Conservation (phyloP, 2,113 vertebrate species). For the Stercorarius parasiticus region DNA sequence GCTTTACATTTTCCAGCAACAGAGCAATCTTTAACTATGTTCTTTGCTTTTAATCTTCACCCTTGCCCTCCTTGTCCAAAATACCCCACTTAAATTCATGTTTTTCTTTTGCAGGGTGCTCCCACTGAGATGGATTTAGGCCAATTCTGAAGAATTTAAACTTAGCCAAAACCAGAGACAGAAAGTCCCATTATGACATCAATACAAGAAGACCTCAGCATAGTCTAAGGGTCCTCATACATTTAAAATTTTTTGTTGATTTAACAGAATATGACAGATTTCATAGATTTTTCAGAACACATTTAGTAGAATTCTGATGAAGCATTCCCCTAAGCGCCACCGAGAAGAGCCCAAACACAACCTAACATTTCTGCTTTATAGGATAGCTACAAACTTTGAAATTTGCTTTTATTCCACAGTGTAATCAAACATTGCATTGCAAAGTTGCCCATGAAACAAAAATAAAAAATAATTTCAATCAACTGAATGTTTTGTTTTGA, state of each 20-base stretch:
- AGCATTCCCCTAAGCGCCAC: not conserved
- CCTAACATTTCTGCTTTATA: not conserved
- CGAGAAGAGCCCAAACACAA: not conserved
- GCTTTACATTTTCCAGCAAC: not conserved
- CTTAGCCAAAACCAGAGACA: not conserved
- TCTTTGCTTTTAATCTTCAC: not conserved
- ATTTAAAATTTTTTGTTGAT: not conserved
- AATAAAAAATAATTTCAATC: slow-evolving; percentile 34
- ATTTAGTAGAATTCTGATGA: not conserved
- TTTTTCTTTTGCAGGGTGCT: not conserved
- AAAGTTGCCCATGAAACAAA: slow-evolving; percentile 46
- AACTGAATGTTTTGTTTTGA: slow-evolving; percentile 51
- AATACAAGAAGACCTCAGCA: not conserved
- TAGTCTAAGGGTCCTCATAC: not conserved
- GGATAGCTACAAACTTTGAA: not conserved
- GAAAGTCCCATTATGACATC: not conserved
- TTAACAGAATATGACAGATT: not conserved
- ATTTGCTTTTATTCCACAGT: slow-evolving; percentile 32
- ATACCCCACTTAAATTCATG: not conserved
- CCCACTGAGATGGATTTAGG: not conserved
- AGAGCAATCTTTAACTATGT: not conserved
- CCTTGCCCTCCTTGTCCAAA: not conserved
- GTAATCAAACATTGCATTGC: slow-evolving; percentile 16
- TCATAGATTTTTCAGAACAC: not conserved
- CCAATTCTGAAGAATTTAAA: not conserved